These are phyloP conservation scores for Anguilla obscura DNA, from an alignment of 2,797 vertebrate species.

Conservation along the genomic window DNA sequence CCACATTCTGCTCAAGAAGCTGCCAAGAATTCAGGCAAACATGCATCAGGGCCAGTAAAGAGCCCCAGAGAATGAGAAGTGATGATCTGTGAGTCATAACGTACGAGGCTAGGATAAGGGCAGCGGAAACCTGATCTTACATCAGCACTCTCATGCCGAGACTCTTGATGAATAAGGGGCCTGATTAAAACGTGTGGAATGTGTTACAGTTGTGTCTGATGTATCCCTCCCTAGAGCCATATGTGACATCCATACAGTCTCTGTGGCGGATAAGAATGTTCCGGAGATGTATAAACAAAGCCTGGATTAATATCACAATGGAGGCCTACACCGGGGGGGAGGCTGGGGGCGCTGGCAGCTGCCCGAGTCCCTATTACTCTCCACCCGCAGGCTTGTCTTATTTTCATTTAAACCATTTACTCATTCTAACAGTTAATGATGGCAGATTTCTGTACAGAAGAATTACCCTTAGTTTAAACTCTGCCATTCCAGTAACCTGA, in stretches of 20 bases:
- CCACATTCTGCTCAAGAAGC: background rate
- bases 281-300: slow-evolving; percentile 53
- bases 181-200: background rate
- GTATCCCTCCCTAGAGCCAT: slow-evolving; percentile 39
- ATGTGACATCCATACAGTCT: background rate
- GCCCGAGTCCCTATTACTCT: slow-evolving; percentile 9
- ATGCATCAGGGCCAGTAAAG: background rate
- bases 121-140: background rate
- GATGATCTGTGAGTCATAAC: background rate
- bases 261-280: slow-evolving; percentile 45
- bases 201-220: slow-evolving; percentile 29
- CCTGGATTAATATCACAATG: slow-evolving; percentile 57
- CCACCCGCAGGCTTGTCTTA: background rate
- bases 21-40: background rate
- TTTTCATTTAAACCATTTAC: background rate
- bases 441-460: background rate
- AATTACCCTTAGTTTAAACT: background rate
- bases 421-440: background rate
- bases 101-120: background rate
- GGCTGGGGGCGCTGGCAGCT: slow-evolving; percentile 52
- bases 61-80: background rate
- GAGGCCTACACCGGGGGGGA: background rate
- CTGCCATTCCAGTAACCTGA: background rate
- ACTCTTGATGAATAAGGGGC: background rate
- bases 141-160: background rate